Conservation (phyloP, 1,140 invertebrate species). For the Aphelenchoides fujianensis region DNA sequence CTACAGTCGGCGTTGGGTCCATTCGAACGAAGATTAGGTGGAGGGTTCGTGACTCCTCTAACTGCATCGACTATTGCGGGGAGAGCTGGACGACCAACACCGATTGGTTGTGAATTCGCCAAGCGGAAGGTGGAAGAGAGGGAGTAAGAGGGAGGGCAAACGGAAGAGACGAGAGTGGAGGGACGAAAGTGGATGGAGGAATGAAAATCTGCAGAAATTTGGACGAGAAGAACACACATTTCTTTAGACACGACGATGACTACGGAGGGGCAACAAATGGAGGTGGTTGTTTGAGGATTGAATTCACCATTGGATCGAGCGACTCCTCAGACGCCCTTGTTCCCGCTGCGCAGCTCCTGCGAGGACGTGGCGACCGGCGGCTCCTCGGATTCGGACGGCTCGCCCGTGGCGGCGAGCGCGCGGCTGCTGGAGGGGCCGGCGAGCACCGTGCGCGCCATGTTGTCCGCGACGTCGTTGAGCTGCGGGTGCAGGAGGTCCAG, state of each 20-base stretch:
- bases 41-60: neutral
- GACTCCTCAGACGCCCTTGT: slow-evolving; percentile 6
- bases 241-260: neutral
- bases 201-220: neutral
- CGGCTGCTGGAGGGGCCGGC: neutral
- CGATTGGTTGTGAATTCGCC: slow-evolving; percentile 2
- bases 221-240: neutral
- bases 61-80: neutral
- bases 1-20: neutral
- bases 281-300: no score
- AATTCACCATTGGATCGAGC: no score
- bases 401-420: neutral
- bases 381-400: no score
- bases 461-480: slow-evolving; percentile 26
- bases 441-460: neutral
- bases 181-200: neutral
- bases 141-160: no score
- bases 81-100: neutral
- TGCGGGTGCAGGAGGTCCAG: slow-evolving; percentile 39
- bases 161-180: no score
- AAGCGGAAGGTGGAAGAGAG: no score
- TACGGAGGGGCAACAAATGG: neutral
- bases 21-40: neutral
- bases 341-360: neutral
- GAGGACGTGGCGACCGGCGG: neutral